Conservation (phyloP, 1,140 invertebrate species). For the Drosophila funebris region DNA sequence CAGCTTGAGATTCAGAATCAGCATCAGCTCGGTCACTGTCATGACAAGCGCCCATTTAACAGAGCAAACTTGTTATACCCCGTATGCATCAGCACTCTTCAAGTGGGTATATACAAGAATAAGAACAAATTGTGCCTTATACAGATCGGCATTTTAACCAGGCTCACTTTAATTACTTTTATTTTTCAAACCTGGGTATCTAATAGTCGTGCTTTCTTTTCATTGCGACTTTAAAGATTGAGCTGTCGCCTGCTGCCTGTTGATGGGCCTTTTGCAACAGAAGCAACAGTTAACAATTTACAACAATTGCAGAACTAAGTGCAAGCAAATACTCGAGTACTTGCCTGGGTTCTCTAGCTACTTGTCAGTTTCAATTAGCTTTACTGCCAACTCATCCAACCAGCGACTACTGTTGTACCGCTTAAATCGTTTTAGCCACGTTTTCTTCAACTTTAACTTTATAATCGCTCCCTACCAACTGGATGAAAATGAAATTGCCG, state of each 20-base stretch:
- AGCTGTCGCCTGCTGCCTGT: conserved; percentile 1
- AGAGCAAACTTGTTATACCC: conserved; percentile 45
- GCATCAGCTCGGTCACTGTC: conserved; percentile 47
- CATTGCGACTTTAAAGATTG: background rate
- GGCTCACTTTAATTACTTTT: background rate
- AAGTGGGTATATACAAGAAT: background rate
- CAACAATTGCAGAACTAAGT: conserved; percentile 56
- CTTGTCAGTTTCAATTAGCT: conserved; percentile 14
- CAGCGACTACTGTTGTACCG: conserved; percentile 1
- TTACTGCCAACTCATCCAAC: background rate
- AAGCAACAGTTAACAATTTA: conserved; percentile 26
- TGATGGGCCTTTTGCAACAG: conserved; percentile 24
- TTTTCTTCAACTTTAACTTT: background rate
- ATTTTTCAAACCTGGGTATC: background rate
- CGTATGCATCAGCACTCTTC: background rate
- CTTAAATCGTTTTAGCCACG: background rate
- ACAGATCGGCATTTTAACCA: background rate
- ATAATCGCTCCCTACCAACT: background rate
- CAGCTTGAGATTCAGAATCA: conserved; percentile 3
- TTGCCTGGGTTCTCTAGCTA: conserved; percentile 3
- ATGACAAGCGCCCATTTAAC: conserved; percentile 57
- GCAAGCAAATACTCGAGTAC: conserved; percentile 60
- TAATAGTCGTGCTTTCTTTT: background rate
- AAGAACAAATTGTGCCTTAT: too few relatives aligned
- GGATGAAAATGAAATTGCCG: background rate